phyloP scores from a whole-genome alignment of 2,797 vertebrate species.

The Pseudotriccus pelzelni region DNA sequence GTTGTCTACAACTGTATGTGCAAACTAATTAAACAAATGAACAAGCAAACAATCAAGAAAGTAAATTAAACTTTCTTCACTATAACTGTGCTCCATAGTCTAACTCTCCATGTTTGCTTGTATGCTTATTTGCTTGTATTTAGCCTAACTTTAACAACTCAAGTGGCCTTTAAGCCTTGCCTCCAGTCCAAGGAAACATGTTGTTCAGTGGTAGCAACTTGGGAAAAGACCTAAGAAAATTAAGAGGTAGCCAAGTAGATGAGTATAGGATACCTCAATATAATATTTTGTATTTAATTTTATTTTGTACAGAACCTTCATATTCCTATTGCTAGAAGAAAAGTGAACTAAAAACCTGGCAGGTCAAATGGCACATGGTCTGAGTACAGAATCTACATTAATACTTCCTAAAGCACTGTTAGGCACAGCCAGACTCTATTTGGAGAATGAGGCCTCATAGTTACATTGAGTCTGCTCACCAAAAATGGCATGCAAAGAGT shows the following conservation, averaged over 20 bases:
- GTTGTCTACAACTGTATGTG: rapidly evolving
- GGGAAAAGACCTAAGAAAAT: background rate
- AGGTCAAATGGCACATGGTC: background rate
- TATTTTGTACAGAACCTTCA: background rate
- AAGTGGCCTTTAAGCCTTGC: background rate
- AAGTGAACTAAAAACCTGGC: background rate
- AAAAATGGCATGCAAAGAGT: background rate
- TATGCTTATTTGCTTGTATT: background rate
- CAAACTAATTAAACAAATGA: background rate
- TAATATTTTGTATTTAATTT: background rate
- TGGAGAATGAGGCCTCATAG: background rate
- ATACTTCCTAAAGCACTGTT: background rate
- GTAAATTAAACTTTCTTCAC: background rate
- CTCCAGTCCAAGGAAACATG: background rate
- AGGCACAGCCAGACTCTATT: background rate
- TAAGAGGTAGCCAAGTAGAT: background rate
- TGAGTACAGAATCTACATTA: background rate
- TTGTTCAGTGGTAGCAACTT: background rate
- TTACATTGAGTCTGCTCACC: background rate
- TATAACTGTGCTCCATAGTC: background rate
- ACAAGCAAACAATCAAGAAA: background rate
- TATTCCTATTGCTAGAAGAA: background rate
- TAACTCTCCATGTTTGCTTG: background rate
- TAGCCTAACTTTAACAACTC: background rate
- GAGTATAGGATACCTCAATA: background rate